phyloP scores from a whole-genome alignment of 2,888 invertebrate species.

The Eubasilissa splendida region DNA sequence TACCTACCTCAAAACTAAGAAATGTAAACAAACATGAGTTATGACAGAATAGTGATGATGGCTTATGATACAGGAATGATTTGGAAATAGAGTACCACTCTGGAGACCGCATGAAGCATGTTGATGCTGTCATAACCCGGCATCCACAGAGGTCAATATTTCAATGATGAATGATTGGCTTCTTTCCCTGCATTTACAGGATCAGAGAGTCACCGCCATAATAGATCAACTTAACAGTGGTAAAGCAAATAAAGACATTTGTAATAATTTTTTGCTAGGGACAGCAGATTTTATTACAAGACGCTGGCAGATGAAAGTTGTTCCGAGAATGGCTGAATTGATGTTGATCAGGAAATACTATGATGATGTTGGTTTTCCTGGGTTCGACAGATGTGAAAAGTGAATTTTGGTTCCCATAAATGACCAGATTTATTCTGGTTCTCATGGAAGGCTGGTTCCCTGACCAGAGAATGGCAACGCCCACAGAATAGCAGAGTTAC shows the following conservation, averaged over 20 bases:
- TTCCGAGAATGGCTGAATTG: not conserved
- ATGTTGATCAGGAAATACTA: not conserved
- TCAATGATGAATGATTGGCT: slow-evolving; percentile 5
- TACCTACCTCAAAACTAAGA: no score
- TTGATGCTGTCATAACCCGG: not conserved
- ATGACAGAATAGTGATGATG: not conserved
- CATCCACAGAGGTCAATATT: not conserved
- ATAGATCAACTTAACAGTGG: slow-evolving; percentile 13
- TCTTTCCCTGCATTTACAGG: slow-evolving; percentile 8
- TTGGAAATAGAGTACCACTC: not conserved
- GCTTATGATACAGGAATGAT: slow-evolving; percentile 5
- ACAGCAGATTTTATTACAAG: not conserved
- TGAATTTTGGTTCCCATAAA: slow-evolving; percentile 4
- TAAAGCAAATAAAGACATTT: not conserved
- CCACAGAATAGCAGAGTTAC: not conserved
- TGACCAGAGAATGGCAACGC: not conserved
- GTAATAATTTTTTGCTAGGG: not conserved
- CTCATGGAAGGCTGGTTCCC: not conserved
- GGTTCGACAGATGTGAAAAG: not conserved
- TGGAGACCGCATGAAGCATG: not conserved
- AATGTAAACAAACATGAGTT: no score
- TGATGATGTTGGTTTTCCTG: slow-evolving; percentile 1
- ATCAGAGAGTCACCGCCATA: not conserved
- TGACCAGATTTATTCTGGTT: not conserved
- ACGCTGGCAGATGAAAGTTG: not conserved